Evolutionary conservation across 1,140 invertebrate species (phyloP).

Genomic region (Eriocheir sinensis): DNA sequence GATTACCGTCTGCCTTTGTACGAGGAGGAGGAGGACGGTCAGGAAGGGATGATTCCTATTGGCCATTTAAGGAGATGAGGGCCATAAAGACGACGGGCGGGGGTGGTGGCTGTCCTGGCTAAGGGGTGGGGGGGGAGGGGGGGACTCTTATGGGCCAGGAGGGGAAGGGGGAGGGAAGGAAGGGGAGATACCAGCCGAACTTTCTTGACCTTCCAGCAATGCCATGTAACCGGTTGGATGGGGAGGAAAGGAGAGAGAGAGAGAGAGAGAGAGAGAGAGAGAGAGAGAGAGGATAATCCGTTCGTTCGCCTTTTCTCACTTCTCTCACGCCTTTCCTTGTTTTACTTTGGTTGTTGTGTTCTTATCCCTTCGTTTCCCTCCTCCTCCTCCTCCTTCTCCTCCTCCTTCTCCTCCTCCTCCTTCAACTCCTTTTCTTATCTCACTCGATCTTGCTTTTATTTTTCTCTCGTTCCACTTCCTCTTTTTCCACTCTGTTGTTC

Average conservation of each 20-base stretch:
- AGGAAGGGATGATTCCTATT: conserved; percentile 33
- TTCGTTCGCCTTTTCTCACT: neutral
- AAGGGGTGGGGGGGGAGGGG: neutral
- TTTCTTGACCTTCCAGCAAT: neutral
- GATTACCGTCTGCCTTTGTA: conserved; percentile 11
- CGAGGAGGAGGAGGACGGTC: neutral
- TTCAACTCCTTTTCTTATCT: neutral
- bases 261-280: neutral
- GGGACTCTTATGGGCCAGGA: no score
- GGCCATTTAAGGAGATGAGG: conserved; percentile 17
- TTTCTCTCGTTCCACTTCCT: neutral
- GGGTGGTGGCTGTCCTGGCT: neutral
- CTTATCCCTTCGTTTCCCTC: neutral
- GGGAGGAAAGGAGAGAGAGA: neutral
- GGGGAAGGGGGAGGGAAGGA: neutral
- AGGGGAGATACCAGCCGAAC: neutral
- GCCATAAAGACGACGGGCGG: neutral
- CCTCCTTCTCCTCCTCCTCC: neutral
- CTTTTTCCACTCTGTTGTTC: neutral
- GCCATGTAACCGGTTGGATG: neutral
- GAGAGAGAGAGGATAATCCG: neutral
- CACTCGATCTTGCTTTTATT: neutral
- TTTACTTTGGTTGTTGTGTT: neutral
- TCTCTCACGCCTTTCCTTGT: neutral
- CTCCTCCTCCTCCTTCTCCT: conserved; percentile 8